Base-by-base conservation (phyloP, 2,888 invertebrate species). In the Isoperla grammatica region DNA sequence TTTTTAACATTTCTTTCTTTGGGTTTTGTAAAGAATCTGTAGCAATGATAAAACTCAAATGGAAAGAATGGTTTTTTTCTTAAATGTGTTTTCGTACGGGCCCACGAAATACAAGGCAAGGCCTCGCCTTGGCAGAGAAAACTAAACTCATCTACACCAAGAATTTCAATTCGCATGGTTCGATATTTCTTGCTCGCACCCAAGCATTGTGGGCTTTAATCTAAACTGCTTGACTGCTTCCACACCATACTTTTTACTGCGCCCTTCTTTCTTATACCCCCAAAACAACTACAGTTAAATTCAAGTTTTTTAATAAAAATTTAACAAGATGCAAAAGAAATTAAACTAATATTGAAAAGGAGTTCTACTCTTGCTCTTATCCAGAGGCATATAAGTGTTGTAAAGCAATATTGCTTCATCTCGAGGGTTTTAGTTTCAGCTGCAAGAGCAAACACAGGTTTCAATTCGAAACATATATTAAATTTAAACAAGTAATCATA, bases 151-250 rank as follows among this genome's bases (percentile, higher is more conserved):
- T 60, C 60, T 60, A 48, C 56, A 56, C 20, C 39, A 56, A 60
- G 60, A 60, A 60, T 60, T 60, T 60, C 60, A 60, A 60, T 60
- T 60, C 56, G 55, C 55, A 60, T 48, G 40, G 55, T 59, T 46
- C 39, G 48, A 55, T 59, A 59, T 59, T 59, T 59, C 59, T 53
- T 53, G 53, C 37, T 53, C 53, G 37, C 53, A 39, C 49, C n/a
- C 22, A 49, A 49, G 53, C 53, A 39, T 37, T 37, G 39, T n/a
- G 53, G 53, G 53, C 53, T 53, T 53, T 53, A 53, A 53, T 53
- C 53, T 53, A 39, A 39, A 37, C 53, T 39, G 39, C 19, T 19
- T 37, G 15, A 39, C 53, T 15, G 53, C 53, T 37, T 4, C 29
- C 29, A 29, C 29, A 8, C 29, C n/a, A 50, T 50, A 50, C 35